Evolutionary conservation across 2,113 vertebrate species (phyloP).

Genomic region (Eolophus roseicapilla): DNA sequence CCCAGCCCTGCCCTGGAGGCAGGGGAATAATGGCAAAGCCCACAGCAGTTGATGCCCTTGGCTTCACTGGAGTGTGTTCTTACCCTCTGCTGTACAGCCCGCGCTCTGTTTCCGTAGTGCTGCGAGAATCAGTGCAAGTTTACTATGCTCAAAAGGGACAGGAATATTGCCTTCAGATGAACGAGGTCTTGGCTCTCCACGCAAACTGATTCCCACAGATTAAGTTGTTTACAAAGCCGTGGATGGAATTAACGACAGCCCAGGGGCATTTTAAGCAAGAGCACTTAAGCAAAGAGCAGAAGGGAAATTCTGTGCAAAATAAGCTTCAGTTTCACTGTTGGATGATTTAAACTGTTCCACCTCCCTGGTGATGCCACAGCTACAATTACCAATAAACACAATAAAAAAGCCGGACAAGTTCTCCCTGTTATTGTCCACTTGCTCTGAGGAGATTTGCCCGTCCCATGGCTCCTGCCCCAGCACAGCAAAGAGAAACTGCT

Average conservation of each 20-base stretch:
- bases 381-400: neutral
- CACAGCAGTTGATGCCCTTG: neutral
- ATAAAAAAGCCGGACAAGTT: neutral
- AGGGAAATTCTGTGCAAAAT: neutral
- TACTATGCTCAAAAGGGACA: neutral
- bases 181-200: neutral
- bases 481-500: neutral
- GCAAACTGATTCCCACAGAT: neutral
- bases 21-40: neutral
- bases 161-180: neutral
- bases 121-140: neutral
- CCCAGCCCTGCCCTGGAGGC: neutral
- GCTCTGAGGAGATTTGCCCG: rapidly evolving
- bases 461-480: rapidly evolving
- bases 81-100: neutral
- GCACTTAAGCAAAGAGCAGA: neutral
- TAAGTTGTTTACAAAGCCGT: neutral
- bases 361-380: neutral
- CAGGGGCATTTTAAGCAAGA: neutral
- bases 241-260: neutral
- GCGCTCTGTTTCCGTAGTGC: neutral
- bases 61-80: neutral
- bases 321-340: neutral
- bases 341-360: neutral
- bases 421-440: neutral